Evolutionary conservation across 2,888 invertebrate genomes (phyloP).

Genomic region (Drosophila atroscutellata): DNA sequence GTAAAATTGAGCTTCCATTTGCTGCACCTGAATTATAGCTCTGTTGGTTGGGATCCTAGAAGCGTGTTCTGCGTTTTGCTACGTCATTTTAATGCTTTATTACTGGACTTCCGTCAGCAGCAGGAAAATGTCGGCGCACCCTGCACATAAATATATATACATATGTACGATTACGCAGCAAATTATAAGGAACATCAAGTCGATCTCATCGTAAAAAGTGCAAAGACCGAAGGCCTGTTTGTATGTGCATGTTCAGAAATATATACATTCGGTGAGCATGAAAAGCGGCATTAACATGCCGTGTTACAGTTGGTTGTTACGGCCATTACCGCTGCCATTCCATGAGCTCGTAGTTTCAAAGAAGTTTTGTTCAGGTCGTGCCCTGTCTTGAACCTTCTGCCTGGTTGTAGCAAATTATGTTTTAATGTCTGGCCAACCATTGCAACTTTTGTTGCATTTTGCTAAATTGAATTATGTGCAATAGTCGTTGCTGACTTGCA

Average conservation of each 20-base stretch:
- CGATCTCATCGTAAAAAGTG: slow-evolving; percentile 28
- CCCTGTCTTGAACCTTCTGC: slow-evolving; percentile 15
- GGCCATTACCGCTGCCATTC: slow-evolving; percentile 8
- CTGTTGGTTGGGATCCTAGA: slow-evolving; percentile 25
- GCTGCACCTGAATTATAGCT: slow-evolving; percentile 21
- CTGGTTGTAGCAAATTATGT: slow-evolving; percentile 62
- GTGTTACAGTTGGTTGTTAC: slow-evolving; percentile 18
- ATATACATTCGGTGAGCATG: slow-evolving; percentile 15
- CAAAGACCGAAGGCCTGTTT: slow-evolving; percentile 48
- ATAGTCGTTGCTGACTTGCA: neutral
- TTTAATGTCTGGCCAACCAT: slow-evolving; percentile 66
- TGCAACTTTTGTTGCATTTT: slow-evolving; percentile 73
- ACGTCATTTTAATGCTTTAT: slow-evolving; percentile 81
- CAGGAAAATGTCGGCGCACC: slow-evolving; percentile 38
- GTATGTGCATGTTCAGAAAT: slow-evolving; percentile 9
- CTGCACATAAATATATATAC: slow-evolving; percentile 17
- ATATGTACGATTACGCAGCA: slow-evolving; percentile 17
- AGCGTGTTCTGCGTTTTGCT: slow-evolving; percentile 58
- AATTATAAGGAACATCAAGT: slow-evolving; percentile 23
- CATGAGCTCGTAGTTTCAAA: slow-evolving; percentile 4
- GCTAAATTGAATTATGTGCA: slow-evolving; percentile 70
- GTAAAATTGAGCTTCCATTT: slow-evolving; percentile 1
- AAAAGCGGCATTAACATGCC: slow-evolving; percentile 46
- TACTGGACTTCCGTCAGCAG: slow-evolving; percentile 73
- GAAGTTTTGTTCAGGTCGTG: slow-evolving; percentile 11